These are phyloP conservation scores for Peucedramus taeniatus DNA, from an alignment of 2,113 vertebrate species.

Conservation along the genomic window DNA sequence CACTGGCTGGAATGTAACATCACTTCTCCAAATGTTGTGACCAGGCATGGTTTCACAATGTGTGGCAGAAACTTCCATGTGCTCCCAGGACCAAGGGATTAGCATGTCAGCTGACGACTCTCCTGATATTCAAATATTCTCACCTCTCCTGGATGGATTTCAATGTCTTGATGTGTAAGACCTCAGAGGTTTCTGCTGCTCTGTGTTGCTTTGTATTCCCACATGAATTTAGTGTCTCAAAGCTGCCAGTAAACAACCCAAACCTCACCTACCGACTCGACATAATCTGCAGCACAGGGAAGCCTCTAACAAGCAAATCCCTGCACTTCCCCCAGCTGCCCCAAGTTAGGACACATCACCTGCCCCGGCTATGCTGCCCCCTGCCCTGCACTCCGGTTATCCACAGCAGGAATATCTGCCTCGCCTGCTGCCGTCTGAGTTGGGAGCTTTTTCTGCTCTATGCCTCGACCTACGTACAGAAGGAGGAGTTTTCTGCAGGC, in stretches of 20 bases:
- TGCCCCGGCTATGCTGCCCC: fast-evolving
- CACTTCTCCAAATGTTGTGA: neutral
- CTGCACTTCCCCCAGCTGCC: neutral
- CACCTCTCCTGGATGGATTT: neutral
- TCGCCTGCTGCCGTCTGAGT: neutral
- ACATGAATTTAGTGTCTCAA: neutral
- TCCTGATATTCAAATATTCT: neutral
- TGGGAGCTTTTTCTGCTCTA: neutral
- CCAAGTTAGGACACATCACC: neutral
- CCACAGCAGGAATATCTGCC: neutral
- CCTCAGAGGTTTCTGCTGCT: neutral
- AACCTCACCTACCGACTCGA: neutral
- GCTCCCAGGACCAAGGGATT: neutral
- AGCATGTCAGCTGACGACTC: fast-evolving
- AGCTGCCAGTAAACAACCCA: neutral
- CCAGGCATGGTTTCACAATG: neutral
- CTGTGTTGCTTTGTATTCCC: neutral
- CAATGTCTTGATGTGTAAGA: neutral
- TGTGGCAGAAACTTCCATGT: neutral
- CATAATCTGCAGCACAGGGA: neutral
- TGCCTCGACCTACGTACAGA: neutral
- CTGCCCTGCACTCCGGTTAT: neutral
- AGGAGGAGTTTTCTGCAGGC: neutral
- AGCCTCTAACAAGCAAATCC: neutral
- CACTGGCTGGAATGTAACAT: neutral